Percentiles rank a stretch among this genome's conserved stretches.
Conservation (phyloP, 1,140 invertebrate genomes). For the Eufriesea mexicana region DNA sequence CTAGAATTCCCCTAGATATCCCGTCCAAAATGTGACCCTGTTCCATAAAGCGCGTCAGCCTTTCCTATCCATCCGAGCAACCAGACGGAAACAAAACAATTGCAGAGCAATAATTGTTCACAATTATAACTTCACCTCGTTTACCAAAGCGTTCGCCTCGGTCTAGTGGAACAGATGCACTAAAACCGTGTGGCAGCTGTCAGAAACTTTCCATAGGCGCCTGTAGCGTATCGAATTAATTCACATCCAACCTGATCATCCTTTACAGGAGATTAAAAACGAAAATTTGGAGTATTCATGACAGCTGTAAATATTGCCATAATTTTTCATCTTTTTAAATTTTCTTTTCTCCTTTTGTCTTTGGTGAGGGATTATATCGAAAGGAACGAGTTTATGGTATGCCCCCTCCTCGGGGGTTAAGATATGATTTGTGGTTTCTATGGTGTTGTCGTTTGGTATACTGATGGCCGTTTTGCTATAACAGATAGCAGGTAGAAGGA, state of each 20-base stretch:
- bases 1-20: constrained; percentile 1
- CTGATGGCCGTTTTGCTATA: too few relatives aligned
- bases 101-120: constrained; percentile 16
- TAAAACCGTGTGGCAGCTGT: neutral
- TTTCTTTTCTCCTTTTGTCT: too few relatives aligned
- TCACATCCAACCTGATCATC: too few relatives aligned
- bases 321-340: too few relatives aligned
- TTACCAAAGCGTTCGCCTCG: neutral
- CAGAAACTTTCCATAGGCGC: neutral
- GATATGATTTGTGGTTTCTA: too few relatives aligned
- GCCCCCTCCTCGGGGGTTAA: too few relatives aligned
- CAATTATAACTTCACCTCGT: constrained; percentile 22
- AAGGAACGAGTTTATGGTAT: too few relatives aligned
- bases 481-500: too few relatives aligned
- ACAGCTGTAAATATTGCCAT: neutral
- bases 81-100: neutral
- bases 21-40: neutral
- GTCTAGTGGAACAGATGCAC: neutral
- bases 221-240: neutral
- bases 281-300: neutral
- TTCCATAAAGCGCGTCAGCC: constrained; percentile 5
- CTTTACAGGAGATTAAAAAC: too few relatives aligned
- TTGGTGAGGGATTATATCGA: too few relatives aligned
- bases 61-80: neutral
- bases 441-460: too few relatives aligned